phyloP scores from a whole-genome alignment of 2,113 vertebrate genomes.

The Anhinga rufa region DNA sequence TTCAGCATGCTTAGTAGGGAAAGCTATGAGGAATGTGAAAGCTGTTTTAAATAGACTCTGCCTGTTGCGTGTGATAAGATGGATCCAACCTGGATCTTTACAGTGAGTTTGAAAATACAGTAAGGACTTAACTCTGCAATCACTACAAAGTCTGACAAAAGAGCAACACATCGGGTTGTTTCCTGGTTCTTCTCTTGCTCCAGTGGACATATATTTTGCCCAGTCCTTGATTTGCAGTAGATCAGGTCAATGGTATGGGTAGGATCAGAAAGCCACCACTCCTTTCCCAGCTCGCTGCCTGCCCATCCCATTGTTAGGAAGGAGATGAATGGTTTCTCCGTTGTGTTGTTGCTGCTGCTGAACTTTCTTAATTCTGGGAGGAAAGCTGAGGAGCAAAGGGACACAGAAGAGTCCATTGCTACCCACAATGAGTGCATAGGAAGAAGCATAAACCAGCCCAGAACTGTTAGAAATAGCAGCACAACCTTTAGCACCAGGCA shows the following conservation, averaged over 20 bases:
- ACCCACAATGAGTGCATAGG: neutral
- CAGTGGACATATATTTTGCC: neutral
- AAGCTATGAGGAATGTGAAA: neutral
- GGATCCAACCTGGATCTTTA: neutral
- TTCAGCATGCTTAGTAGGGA: neutral
- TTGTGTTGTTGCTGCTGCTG: neutral
- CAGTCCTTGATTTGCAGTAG: neutral
- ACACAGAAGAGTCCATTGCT: neutral
- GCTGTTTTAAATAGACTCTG: neutral
- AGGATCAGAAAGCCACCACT: neutral
- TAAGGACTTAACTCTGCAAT: neutral
- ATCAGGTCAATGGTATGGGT: neutral
- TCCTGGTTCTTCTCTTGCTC: neutral
- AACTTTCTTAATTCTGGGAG: neutral
- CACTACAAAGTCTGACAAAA: neutral
- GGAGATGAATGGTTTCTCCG: neutral
- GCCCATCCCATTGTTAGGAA: neutral
- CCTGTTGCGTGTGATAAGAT: neutral
- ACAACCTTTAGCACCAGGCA: too few species aligned
- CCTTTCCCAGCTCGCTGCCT: neutral
- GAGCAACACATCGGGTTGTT: neutral
- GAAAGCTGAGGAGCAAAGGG: neutral
- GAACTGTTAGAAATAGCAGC: neutral
- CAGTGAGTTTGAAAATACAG: neutral
- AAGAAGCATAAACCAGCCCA: neutral